Base-by-base conservation (phyloP, 2,797 vertebrate genomes). In the Etheostoma perlongum region DNA sequence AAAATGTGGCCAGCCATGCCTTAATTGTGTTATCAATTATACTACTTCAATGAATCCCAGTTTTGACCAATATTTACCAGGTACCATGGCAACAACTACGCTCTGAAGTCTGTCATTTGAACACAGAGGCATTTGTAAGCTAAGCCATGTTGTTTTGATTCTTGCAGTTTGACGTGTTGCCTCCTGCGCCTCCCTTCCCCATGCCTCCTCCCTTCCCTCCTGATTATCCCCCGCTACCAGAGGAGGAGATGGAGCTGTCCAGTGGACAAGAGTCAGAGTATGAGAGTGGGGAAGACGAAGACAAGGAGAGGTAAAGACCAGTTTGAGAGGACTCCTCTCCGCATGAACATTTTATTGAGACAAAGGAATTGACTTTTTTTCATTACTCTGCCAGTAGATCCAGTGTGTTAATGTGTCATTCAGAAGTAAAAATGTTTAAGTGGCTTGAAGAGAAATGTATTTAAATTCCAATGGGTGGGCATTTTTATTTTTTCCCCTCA, bases 181-280 rank as follows among this genome's bases (percentile, higher is more conserved):
- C 91, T 72, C 95, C 95, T 10, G 93, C 91, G 1, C 96, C 94
- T 9, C 93, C 95, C 68, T 92, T 96, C 0, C 97, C 97, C 46
- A 85, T 96, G 81, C 97, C 97, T 40, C 97, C 97, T 36, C 96
- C 96, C 16, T 91, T 96, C 27, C 97, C 96, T 52, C 97, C 97
- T 0, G 93, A 97, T 78, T 96, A 96, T 47, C 98, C 98, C 10
- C 98, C 98, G 51, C 76, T 97, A 73, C 98, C 98, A 1, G 95
- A 95, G 61, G 96, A 97, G 18, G 96, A 97, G 76, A 93, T 94
- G 89, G 95, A 95, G 15, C 72, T 87, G 1, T 95, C 96, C 77
- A 96, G 95, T n/a, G 96, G 91, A 72, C 94, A 96, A 55, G 98
- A 99, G 83, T 99, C 98, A 0, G 98, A 99, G 82, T 99, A 99